phyloP scores from a whole-genome alignment of 2,797 vertebrate genomes.

The Pipistrellus pipistrellus region DNA sequence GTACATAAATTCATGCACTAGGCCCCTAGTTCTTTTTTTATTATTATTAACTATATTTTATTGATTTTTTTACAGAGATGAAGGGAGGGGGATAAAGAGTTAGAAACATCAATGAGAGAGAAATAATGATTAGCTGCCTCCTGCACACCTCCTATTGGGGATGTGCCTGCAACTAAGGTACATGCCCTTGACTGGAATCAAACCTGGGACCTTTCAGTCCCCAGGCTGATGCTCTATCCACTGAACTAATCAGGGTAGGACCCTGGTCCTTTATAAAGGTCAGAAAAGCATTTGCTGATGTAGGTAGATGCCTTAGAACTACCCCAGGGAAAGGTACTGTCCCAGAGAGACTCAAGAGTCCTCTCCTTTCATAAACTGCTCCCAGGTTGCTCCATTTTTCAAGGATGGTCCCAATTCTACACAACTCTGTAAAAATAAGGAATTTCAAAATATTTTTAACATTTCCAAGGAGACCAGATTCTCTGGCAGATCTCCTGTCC shows the following conservation, averaged over 20 bases:
- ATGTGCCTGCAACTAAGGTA: too few relatives aligned
- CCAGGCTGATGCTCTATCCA: too few relatives aligned
- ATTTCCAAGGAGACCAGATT: conserved; percentile 33
- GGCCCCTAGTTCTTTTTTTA: background rate
- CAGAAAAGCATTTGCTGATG: background rate
- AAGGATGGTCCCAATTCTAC: background rate
- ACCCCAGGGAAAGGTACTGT: background rate
- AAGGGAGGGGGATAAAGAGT: too few relatives aligned
- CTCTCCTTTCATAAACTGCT: background rate
- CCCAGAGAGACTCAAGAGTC: background rate
- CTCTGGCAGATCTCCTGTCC: background rate
- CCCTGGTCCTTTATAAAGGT: background rate
- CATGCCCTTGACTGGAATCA: too few relatives aligned
- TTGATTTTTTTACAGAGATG: too few relatives aligned
- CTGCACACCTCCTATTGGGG: too few relatives aligned
- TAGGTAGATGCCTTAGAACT: background rate
- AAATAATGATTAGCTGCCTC: too few relatives aligned
- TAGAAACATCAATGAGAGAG: too few relatives aligned
- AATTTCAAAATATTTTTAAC: conserved; percentile 6
- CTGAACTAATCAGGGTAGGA: too few relatives aligned
- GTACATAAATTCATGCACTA: too few relatives aligned
- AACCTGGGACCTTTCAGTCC: too few relatives aligned
- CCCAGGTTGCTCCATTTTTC: background rate
- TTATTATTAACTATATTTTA: too few relatives aligned
- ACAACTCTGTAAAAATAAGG: conserved; percentile 1